A percentile compares a stretch with the other conserved stretches of the same genome.
Evolutionary conservation across 2,888 invertebrate species (phyloP).

Genomic region (Tenthredo amoena): DNA sequence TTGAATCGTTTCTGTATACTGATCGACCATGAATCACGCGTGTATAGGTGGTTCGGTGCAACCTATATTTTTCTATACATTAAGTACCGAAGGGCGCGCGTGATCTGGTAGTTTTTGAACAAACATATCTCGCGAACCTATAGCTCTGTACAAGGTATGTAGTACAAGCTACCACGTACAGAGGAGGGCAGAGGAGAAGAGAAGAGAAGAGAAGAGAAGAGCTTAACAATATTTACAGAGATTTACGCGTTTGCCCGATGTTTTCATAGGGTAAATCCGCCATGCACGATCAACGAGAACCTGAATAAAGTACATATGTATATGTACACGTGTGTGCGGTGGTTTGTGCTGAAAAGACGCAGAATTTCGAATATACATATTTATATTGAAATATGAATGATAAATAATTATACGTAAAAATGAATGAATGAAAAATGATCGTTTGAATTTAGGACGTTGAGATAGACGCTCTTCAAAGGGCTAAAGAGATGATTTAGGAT

Average conservation of each 20-base stretch:
- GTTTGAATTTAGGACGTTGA: neutral
- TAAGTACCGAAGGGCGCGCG: neutral
- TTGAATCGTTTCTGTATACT: too few species aligned
- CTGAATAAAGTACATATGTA: neutral
- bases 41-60: too few species aligned
- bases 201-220: constrained; percentile 21
- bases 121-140: constrained; percentile 55
- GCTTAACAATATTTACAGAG: constrained; percentile 70
- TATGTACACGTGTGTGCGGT: too few species aligned
- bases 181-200: neutral
- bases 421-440: neutral
- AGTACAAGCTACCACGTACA: neutral
- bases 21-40: too few species aligned
- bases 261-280: constrained; percentile 65
- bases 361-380: neutral
- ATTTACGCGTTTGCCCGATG: constrained; percentile 66
- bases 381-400: neutral
- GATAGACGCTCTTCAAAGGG: neutral
- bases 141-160: neutral
- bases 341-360: neutral
- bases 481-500: neutral
- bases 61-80: neutral
- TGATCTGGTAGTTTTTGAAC: constrained; percentile 55
- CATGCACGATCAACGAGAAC: neutral
- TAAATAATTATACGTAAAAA: neutral